A percentile compares a stretch with the other conserved stretches of the same genome.
Evolutionary conservation across 35 echinoderm and acorn worm species (phyloP).

Genomic region (Heliocidaris tuberculata): DNA sequence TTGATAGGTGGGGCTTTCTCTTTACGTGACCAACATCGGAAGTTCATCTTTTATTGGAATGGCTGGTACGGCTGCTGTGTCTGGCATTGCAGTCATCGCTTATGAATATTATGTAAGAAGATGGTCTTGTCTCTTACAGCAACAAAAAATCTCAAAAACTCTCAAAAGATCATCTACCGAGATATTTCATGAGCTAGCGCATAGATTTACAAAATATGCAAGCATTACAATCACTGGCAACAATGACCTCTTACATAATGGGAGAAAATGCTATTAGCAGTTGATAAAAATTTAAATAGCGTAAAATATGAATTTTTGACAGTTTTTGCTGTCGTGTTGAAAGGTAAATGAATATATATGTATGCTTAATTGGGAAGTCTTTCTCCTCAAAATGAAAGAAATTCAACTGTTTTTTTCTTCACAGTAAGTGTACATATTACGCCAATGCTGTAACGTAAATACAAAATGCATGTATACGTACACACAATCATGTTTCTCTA

Average conservation of each 20-base stretch:
- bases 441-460: neutral
- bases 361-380: no score
- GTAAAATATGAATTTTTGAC: no score
- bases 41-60: conserved; percentile 78
- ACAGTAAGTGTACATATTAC: neutral
- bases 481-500: no score
- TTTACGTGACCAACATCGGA: conserved; percentile 87
- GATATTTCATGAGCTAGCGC: neutral
- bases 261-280: no score
- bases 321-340: no score
- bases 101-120: conserved; percentile 83
- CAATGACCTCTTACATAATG: no score
- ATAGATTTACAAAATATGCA: neutral
- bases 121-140: neutral
- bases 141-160: neutral
- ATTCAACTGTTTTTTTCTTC: no score
- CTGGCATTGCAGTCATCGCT: conserved; percentile 63
- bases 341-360: no score
- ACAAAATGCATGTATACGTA: neutral
- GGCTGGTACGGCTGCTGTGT: conserved; percentile 66
- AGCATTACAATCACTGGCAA: no score
- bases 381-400: no score
- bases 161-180: neutral
- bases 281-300: no score
- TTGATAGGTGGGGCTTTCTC: conserved; percentile 73